Percentiles rank a stretch among this genome's conserved stretches.
Conservation (phyloP, 1,140 invertebrate genomes). For the Penaeus vannamei region DNA sequence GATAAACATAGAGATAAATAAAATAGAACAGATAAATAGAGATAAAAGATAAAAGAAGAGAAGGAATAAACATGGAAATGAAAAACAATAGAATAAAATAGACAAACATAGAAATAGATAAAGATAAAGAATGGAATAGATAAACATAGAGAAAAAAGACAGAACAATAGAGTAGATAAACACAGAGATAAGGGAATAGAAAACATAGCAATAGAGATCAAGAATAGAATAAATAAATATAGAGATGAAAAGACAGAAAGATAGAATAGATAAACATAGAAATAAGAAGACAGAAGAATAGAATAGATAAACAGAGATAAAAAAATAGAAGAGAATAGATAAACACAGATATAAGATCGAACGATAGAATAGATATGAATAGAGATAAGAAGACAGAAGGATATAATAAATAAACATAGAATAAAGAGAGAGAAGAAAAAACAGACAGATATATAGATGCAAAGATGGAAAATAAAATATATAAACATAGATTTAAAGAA, state of each 20-base stretch:
- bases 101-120: background rate
- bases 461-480: too few species aligned
- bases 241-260: too few species aligned
- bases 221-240: background rate
- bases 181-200: too few species aligned
- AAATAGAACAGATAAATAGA: too few species aligned
- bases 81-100: background rate
- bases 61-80: background rate
- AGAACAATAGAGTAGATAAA: too few species aligned
- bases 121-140: background rate
- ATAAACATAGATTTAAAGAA: too few species aligned
- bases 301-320: background rate
- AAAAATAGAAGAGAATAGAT: background rate
- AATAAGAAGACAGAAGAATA: background rate
- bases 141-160: too few species aligned
- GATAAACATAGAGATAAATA: too few species aligned
- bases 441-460: conserved; percentile 20
- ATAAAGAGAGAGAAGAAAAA: conserved; percentile 9
- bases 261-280: background rate
- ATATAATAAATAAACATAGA: too few species aligned
- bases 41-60: background rate
- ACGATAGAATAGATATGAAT: background rate
- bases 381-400: background rate
- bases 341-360: background rate
- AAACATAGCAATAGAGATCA: background rate